A percentile compares a stretch with the other conserved stretches of the same genome.
Evolutionary conservation across 2,797 vertebrate species (phyloP).

Genomic region (Ctenosaura bakeri): DNA sequence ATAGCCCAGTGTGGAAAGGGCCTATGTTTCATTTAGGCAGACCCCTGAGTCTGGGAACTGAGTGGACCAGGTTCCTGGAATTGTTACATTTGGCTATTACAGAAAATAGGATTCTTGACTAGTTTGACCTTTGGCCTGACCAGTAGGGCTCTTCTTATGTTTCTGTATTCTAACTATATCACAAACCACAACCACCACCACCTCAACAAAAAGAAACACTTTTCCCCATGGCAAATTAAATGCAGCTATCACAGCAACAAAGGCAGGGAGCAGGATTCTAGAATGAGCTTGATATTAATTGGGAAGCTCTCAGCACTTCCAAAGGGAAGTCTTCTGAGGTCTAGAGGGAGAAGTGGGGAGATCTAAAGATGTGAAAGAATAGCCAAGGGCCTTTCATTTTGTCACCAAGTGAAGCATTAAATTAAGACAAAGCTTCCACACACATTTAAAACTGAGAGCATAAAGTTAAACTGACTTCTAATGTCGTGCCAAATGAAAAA

Average conservation of each 20-base stretch:
- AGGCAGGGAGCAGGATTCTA: background rate
- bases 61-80: no score
- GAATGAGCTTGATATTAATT: conserved; percentile 6
- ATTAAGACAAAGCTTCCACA: background rate
- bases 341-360: background rate
- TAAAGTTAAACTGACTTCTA: conserved; percentile 1
- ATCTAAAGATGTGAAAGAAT: conserved; percentile 10
- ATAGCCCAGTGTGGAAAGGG: no score
- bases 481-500: conserved; percentile 13
- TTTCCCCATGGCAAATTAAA: background rate
- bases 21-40: no score
- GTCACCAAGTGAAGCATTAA: background rate
- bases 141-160: background rate
- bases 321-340: background rate
- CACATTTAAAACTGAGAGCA: background rate
- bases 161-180: background rate
- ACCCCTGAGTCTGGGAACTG: no score
- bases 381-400: conserved; percentile 6
- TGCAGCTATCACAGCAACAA: accelerated
- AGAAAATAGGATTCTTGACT: background rate
- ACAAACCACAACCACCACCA: accelerated
- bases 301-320: background rate
- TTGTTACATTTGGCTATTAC: background rate
- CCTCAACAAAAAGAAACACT: accelerated
- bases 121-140: background rate